Conservation (phyloP, 2,888 invertebrate genomes). For the Tetragnatha montana region DNA sequence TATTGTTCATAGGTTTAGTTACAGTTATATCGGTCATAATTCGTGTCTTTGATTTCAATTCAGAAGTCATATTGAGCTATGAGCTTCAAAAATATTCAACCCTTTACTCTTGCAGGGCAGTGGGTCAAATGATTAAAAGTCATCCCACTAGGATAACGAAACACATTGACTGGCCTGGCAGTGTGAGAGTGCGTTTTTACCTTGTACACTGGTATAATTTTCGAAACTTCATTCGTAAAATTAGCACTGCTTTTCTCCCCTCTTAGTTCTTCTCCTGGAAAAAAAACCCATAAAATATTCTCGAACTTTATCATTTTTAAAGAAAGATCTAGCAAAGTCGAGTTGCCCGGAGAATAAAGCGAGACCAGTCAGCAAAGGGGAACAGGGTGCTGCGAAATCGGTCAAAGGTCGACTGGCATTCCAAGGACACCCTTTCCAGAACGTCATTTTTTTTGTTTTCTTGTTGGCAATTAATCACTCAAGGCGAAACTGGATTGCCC, state of each 20-base stretch:
- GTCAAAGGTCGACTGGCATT: slow-evolving; percentile 57
- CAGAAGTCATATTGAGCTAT: no score
- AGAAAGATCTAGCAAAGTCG: slow-evolving; percentile 15
- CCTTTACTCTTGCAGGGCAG: no score
- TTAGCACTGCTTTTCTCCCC: not conserved
- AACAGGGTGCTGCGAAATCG: slow-evolving; percentile 41
- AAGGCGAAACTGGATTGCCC: slow-evolving; percentile 31
- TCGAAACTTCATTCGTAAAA: no score
- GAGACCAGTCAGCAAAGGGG: slow-evolving; percentile 31
- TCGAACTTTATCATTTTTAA: slow-evolving; percentile 1
- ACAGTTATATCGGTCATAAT: no score
- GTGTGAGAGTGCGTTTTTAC: no score
- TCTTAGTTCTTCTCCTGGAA: not conserved
- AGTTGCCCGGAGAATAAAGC: slow-evolving; percentile 17
- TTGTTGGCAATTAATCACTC: slow-evolving; percentile 44
- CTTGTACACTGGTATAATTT: no score
- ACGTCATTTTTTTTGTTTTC: slow-evolving; percentile 25
- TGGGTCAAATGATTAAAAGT: no score
- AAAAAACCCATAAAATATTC: not conserved
- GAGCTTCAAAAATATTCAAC: no score
- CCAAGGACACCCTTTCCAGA: slow-evolving; percentile 35
- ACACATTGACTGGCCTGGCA: no score
- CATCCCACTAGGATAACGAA: no score
- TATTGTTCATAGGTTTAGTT: no score
- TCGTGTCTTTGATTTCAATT: no score